A percentile compares a stretch with the other conserved stretches of the same genome.
phyloP scores from a whole-genome alignment of 2,888 invertebrate species.

The Ptychoptera contaminata region DNA sequence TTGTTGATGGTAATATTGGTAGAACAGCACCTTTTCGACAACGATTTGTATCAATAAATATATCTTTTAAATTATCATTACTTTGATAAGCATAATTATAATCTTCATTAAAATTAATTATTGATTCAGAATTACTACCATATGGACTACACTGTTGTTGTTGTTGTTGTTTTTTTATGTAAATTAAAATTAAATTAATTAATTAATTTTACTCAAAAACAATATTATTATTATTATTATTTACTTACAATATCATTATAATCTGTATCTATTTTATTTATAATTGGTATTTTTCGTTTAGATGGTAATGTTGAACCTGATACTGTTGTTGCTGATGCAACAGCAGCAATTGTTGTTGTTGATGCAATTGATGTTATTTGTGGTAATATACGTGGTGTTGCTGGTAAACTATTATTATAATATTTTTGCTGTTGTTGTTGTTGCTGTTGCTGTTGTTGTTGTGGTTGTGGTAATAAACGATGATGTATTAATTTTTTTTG shows the following conservation, averaged over 20 bases:
- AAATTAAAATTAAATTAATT: too few species aligned
- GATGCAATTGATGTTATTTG: slow-evolving; percentile 11
- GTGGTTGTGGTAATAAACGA: slow-evolving; percentile 17
- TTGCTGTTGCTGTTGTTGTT: neutral
- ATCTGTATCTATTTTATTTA: slow-evolving; percentile 13
- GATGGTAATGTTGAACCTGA: slow-evolving; percentile 7
- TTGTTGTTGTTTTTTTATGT: too few species aligned
- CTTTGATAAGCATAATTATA: slow-evolving; percentile 55
- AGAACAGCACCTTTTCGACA: slow-evolving; percentile 11
- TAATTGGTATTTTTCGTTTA: slow-evolving; percentile 17
- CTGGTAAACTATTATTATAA: slow-evolving; percentile 1
- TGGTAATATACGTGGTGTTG: slow-evolving; percentile 9
- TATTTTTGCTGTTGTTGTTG: neutral
- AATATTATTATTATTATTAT: too few species aligned
- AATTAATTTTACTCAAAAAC: too few species aligned
- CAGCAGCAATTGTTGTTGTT: slow-evolving; percentile 11
- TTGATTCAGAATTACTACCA: slow-evolving; percentile 10
- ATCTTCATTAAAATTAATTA: slow-evolving; percentile 44
- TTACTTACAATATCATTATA: slow-evolving; percentile 4
- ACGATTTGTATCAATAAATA: slow-evolving; percentile 10
- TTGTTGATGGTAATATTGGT: slow-evolving; percentile 6
- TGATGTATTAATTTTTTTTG: slow-evolving; percentile 12
- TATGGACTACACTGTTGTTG: slow-evolving; percentile 12
- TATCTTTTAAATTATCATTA: slow-evolving; percentile 37
- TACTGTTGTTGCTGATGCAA: slow-evolving; percentile 18